A percentile compares a stretch with the other conserved stretches of the same genome.
Conservation (phyloP, 2,888 invertebrate species). For the Mesorhabditis spiculigera region DNA sequence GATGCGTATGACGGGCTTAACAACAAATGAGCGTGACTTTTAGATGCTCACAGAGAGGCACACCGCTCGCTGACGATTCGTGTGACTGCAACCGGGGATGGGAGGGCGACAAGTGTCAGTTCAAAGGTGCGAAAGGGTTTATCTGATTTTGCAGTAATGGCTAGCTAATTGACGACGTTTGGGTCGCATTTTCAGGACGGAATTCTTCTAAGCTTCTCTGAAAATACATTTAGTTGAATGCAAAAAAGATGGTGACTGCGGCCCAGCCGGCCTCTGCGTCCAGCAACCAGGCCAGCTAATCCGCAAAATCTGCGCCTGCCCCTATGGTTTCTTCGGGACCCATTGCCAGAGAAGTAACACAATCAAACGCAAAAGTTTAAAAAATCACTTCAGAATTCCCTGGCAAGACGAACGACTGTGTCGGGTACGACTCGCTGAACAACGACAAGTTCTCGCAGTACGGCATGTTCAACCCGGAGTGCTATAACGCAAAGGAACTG, state of each 20-base stretch:
- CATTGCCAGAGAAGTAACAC: conserved; percentile 47
- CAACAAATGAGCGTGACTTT: neutral
- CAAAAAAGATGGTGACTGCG: conserved; percentile 43
- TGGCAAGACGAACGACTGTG: conserved; percentile 27
- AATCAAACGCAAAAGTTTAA: neutral
- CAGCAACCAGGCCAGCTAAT: conserved; percentile 28
- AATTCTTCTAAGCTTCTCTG: no score
- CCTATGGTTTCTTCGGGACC: conserved; percentile 50
- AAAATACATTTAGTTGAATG: conserved; percentile 37
- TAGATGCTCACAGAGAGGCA: conserved; percentile 1
- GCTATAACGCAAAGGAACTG: conserved; percentile 41
- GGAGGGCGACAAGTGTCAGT: conserved; percentile 81
- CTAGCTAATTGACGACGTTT: neutral
- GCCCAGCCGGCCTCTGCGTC: conserved; percentile 48
- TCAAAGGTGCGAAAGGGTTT: conserved; percentile 60
- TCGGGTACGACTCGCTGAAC: conserved; percentile 28
- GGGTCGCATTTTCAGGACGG: no score
- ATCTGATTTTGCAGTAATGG: neutral
- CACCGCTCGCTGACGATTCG: conserved; percentile 13
- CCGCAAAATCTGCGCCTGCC: conserved; percentile 43
- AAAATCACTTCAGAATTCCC: conserved; percentile 22
- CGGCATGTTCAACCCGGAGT: conserved; percentile 49
- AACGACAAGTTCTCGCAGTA: conserved; percentile 26
- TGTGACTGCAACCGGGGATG: conserved; percentile 65
- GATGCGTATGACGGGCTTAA: neutral